A percentile compares a stretch with the other conserved stretches of the same genome.
Conservation (phyloP, 2,888 invertebrate species). For the Eilema sororculum region DNA sequence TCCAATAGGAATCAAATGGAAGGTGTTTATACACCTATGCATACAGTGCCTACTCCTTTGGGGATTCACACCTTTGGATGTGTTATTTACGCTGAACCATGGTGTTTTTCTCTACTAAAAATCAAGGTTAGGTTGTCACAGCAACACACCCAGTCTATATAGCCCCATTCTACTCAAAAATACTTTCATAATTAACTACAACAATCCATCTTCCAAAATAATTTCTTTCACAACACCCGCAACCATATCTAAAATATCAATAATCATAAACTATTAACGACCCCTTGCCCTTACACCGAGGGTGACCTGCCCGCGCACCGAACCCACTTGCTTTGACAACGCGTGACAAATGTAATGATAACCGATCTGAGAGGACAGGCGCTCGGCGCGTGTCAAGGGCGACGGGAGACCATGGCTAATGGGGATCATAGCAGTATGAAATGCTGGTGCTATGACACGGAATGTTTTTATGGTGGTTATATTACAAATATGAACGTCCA, state of each 20-base stretch:
- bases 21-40: too few relatives aligned
- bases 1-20: too few relatives aligned
- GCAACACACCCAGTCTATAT: too few relatives aligned
- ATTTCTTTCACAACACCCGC: slow-evolving; percentile 2
- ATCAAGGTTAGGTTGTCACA: too few relatives aligned
- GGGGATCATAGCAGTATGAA: neutral
- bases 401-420: slow-evolving; percentile 10
- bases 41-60: too few relatives aligned
- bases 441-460: slow-evolving; percentile 2
- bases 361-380: slow-evolving; percentile 3
- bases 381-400: slow-evolving; percentile 5
- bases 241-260: slow-evolving; percentile 31
- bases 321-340: slow-evolving; percentile 23
- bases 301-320: slow-evolving; percentile 15
- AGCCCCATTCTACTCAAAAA: too few relatives aligned
- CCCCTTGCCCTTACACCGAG: slow-evolving; percentile 2
- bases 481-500: too few relatives aligned
- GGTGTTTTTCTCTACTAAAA: too few relatives aligned
- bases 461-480: neutral
- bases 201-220: neutral
- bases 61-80: too few relatives aligned
- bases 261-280: slow-evolving; percentile 30
- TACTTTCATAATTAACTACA: neutral
- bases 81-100: too few relatives aligned
- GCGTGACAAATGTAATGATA: slow-evolving; percentile 21